phyloP scores from a whole-genome alignment of 2,113 vertebrate species.

The Eretmochelys imbricata region DNA sequence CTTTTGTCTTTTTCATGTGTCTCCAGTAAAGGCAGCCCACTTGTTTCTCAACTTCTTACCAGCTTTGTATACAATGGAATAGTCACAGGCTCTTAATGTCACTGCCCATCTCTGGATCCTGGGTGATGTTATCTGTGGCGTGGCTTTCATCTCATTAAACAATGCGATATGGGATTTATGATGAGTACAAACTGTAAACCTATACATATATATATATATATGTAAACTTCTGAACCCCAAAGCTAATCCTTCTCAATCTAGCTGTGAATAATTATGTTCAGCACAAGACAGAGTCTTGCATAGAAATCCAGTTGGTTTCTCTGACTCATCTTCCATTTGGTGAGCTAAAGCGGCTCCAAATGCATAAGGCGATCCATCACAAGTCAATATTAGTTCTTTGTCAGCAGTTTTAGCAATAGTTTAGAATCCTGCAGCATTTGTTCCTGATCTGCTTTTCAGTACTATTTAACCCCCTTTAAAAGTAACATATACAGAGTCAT shows the following conservation, averaged over 20 bases:
- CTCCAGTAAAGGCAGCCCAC: not conserved
- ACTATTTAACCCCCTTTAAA: no score
- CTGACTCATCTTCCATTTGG: no score
- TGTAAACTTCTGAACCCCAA: constrained; percentile 14
- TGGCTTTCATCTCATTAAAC: not conserved
- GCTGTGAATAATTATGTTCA: no score
- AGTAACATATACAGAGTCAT: no score
- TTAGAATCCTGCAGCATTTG: no score
- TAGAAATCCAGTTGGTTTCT: no score
- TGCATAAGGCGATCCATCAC: no score
- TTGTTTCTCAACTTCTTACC: not conserved
- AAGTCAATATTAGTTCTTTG: no score
- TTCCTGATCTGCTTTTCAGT: no score
- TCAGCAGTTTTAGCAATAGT: no score
- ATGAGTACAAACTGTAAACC: not conserved
- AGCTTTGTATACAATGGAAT: not conserved
- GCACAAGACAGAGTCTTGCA: no score
- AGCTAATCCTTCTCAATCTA: not conserved
- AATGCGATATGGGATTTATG: constrained; percentile 10
- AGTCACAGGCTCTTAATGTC: not conserved
- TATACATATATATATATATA: not conserved
- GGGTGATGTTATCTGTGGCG: not conserved
- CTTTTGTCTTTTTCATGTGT: not conserved
- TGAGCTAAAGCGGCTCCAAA: no score
- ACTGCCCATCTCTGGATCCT: not conserved